Percentiles rank a stretch among this genome's conserved stretches.
Conservation (phyloP, 35 echinoderm and acorn worm genomes). For the Anneissia japonica region DNA sequence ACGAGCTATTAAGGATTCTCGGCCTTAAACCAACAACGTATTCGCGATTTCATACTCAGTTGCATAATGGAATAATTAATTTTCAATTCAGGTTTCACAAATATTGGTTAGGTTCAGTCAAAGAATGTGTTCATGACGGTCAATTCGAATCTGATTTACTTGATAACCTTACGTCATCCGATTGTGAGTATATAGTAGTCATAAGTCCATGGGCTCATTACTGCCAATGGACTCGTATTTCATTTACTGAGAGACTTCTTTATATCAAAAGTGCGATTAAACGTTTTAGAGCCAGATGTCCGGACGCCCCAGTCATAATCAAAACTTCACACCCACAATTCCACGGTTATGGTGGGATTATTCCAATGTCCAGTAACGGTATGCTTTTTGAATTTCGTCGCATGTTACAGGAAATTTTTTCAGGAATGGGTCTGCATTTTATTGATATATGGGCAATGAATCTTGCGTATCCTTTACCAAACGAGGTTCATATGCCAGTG, state of each 20-base stretch:
- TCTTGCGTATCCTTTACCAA: neutral
- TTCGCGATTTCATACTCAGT: too few species aligned
- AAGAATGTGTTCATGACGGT: too few species aligned
- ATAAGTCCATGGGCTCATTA: conserved; percentile 57
- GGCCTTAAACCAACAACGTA: neutral
- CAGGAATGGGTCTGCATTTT: conserved; percentile 13
- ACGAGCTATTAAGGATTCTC: neutral
- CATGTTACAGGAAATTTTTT: conserved; percentile 1
- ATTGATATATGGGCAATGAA: conserved; percentile 42
- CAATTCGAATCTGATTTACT: too few species aligned
- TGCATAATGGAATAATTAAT: too few species aligned
- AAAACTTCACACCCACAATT: conserved; percentile 25
- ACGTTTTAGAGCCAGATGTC: conserved; percentile 21
- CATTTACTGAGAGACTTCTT: neutral
- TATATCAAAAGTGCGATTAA: neutral
- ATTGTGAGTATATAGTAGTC: neutral
- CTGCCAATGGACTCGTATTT: conserved; percentile 18
- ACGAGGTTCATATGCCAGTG: conserved; percentile 25
- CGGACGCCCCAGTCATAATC: conserved; percentile 4
- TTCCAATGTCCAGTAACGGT: conserved; percentile 19
- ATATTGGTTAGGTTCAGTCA: too few species aligned
- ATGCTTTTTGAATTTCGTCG: neutral
- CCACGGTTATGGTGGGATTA: neutral
- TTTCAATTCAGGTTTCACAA: too few species aligned
- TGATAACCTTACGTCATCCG: too few species aligned